These are phyloP conservation scores for Xyliphius kryptos DNA, from an alignment of 2,113 vertebrate genomes.

Conservation along the genomic window DNA sequence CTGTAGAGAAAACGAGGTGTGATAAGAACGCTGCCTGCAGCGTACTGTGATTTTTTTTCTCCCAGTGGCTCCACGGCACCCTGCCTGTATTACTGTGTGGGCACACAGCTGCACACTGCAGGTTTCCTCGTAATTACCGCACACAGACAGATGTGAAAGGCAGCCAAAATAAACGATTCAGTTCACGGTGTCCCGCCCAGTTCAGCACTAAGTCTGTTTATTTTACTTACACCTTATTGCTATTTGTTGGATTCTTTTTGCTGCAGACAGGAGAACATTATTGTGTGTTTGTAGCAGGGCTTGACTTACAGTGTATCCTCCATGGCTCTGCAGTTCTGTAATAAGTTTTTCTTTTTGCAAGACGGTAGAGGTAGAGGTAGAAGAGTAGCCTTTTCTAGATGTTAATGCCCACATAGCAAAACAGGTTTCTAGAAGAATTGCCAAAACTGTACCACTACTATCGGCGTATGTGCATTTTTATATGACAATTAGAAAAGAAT, in stretches of 20 bases:
- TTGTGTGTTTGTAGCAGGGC: conserved; percentile 5
- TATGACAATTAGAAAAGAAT: conserved; percentile 9
- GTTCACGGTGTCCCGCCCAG: conserved; percentile 14
- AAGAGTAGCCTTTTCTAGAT: too few relatives aligned
- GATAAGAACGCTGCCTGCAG: conserved; percentile 13
- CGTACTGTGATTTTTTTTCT: conserved; percentile 21
- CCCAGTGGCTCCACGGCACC: background rate
- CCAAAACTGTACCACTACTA: too few relatives aligned
- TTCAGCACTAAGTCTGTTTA: background rate
- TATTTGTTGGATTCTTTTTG: background rate
- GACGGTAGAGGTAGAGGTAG: too few relatives aligned
- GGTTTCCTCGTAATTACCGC: conserved; percentile 42
- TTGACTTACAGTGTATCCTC: too few relatives aligned
- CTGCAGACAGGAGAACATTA: background rate
- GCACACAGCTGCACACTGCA: conserved; percentile 41
- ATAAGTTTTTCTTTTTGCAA: too few relatives aligned
- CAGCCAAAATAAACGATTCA: conserved; percentile 5
- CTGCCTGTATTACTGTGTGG: conserved; percentile 2
- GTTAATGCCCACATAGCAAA: conserved; percentile 3
- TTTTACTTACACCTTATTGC: conserved; percentile 1
- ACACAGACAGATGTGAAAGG: conserved; percentile 40
- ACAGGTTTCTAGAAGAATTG: too few relatives aligned
- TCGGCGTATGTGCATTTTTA: conserved; percentile 13
- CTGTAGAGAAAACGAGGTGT: conserved; percentile 1
- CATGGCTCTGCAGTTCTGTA: too few relatives aligned